These are phyloP conservation scores for Physocephala rufipes DNA, from an alignment of 2,888 invertebrate genomes.

Conservation along the genomic window DNA sequence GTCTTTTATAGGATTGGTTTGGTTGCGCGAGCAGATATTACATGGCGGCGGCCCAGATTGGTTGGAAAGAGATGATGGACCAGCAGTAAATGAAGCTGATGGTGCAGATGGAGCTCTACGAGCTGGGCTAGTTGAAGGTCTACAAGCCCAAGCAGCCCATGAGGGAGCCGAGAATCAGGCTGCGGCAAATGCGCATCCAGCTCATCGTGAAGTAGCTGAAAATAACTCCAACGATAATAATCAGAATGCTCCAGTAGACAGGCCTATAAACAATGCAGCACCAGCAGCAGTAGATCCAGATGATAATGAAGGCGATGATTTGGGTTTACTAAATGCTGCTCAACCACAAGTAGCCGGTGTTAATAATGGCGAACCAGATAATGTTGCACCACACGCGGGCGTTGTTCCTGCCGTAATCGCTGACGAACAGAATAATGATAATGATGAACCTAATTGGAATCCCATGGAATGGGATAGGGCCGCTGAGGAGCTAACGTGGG, in stretches of 20 bases:
- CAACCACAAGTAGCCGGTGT: conserved; percentile 67
- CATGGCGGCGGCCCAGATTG: conserved; percentile 98
- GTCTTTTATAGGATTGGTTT: conserved; percentile 95
- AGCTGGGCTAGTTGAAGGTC: conserved; percentile 47
- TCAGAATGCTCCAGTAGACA: conserved; percentile 55
- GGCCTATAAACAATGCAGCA: conserved; percentile 60
- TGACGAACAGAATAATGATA: conserved; percentile 60
- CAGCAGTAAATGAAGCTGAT: conserved; percentile 62
- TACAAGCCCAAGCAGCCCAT: conserved; percentile 38
- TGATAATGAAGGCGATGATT: conserved; percentile 68
- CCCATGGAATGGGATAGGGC: conserved; percentile 99
- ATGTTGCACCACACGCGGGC: conserved; percentile 67
- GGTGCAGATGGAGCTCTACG: conserved; percentile 44
- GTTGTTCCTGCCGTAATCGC: conserved; percentile 74
- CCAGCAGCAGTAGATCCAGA: conserved; percentile 62
- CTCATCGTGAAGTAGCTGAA: conserved; percentile 31
- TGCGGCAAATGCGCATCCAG: conserved; percentile 32
- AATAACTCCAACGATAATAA: conserved; percentile 67
- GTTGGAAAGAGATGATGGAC: conserved; percentile 77
- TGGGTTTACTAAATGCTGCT: conserved; percentile 65
- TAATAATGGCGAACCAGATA: conserved; percentile 53
- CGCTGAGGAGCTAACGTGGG: conserved; percentile 98
- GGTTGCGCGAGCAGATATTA: conserved; percentile 97
- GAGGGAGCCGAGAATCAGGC: too few relatives aligned
- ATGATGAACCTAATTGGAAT: conserved; percentile 85